Base-by-base conservation (phyloP, 2,888 invertebrate species). In the Dendrolimus pini region DNA sequence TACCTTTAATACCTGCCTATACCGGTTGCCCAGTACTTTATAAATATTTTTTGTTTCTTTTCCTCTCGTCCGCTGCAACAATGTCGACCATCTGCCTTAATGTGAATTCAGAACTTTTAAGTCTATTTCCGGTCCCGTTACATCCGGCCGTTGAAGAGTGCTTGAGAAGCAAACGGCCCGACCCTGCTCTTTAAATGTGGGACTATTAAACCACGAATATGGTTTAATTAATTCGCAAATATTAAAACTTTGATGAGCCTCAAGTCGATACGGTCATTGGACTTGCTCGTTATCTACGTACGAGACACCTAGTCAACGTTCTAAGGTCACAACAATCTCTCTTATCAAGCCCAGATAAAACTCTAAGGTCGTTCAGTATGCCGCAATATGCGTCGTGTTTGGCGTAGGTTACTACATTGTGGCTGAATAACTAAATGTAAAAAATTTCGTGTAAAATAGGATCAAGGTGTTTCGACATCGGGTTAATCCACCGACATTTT, bases 401-500 rank as follows among this genome's bases (percentile, higher is more conserved):
- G 62, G 63, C 61, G 61, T 59, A 60, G 47, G 52, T 55, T 54
- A 57, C 57, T 61, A 62, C 41, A 59, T 9, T 56, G 41, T 58
- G 52, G 55, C 57, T 57, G 65, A 62, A 68, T 65, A 64, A 66
- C 67, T 61, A 66, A 66, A 60, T 59, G 57, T 60, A 61, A 56
- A 56, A 55, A 55, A 41, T 41, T 56, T 56, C 61, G 56, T 57
- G 56, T 55, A 61, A 57, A 65, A 64, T 83, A 82, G 74, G 66
- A 60, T 77, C 85, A 89, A 89, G 89, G 87, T 88, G 88, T 85
- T 82, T 81, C 68, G 70, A 74, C 77, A 77, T 75, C 77, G 87
- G 89, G 88, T 89, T 89, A 88, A 90, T 89, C 86, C 88, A 78
- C 69, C 71, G 72, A 83, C 86, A 83, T 85, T 85, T 63, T 80